phyloP scores from a whole-genome alignment of 1,140 invertebrate genomes.

The Diuraphis noxia region DNA sequence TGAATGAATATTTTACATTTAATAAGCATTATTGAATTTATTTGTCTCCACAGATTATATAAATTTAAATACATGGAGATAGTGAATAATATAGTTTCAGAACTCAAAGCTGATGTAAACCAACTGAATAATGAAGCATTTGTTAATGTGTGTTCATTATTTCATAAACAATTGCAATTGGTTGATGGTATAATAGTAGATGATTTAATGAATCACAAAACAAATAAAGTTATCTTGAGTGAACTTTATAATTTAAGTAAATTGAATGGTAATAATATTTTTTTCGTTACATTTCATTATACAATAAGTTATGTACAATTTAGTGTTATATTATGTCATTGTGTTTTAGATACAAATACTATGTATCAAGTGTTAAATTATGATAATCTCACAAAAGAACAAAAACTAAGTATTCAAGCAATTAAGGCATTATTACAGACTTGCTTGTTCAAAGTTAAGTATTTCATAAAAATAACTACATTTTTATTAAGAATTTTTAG shows the following conservation, averaged over 20 bases:
- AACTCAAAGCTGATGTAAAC: neutral
- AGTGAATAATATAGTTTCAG: slow-evolving; percentile 2
- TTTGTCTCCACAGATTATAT: neutral
- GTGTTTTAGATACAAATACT: slow-evolving; percentile 33
- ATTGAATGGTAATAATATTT: slow-evolving; percentile 21
- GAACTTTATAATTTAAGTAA: slow-evolving; percentile 39
- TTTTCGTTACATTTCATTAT: neutral
- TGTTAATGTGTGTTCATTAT: slow-evolving; percentile 11
- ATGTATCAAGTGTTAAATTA: slow-evolving; percentile 20
- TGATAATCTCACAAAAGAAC: slow-evolving; percentile 12
- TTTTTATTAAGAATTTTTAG: neutral
- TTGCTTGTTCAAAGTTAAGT: slow-evolving; percentile 29
- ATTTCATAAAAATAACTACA: neutral
- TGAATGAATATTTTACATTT: neutral
- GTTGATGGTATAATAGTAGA: neutral
- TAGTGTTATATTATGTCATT: neutral
- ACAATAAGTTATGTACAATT: neutral
- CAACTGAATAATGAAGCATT: slow-evolving; percentile 36
- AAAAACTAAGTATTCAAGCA: slow-evolving; percentile 34
- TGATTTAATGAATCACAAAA: neutral
- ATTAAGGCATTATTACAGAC: neutral
- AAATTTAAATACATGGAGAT: slow-evolving; percentile 7
- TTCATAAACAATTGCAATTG: slow-evolving; percentile 17
- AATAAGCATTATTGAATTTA: neutral
- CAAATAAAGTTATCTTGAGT: neutral